Evolutionary conservation across 2,797 vertebrate genomes (phyloP).

Genomic region (Remorina albescens): DNA sequence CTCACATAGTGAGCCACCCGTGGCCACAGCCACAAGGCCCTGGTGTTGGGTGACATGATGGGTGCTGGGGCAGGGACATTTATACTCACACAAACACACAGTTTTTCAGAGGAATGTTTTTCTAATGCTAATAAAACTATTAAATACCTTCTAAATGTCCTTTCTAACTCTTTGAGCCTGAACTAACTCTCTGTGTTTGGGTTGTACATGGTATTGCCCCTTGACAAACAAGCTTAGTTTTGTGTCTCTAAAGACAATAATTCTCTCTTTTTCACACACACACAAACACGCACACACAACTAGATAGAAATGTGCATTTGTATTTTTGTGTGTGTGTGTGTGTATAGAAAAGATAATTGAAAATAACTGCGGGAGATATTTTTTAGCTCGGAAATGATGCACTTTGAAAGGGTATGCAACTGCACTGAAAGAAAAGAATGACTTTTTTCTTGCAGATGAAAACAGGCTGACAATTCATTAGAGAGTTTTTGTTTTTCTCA

Average conservation of each 20-base stretch:
- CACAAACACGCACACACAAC: neutral
- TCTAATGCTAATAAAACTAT: conserved; percentile 52
- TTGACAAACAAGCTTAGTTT: conserved; percentile 51
- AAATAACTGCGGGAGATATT: neutral
- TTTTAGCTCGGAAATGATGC: neutral
- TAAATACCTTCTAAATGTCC: conserved; percentile 59
- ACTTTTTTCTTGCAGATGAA: conserved; percentile 13
- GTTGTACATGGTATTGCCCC: conserved; percentile 62
- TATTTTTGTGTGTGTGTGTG: neutral
- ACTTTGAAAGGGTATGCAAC: neutral
- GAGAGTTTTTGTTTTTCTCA: neutral
- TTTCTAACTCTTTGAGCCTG: conserved; percentile 44
- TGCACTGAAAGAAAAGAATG: neutral
- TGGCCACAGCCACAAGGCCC: conserved; percentile 63
- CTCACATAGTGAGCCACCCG: conserved; percentile 76
- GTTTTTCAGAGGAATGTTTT: conserved; percentile 54
- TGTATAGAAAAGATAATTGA: neutral
- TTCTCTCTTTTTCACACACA: conserved; percentile 7
- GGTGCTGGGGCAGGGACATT: conserved; percentile 65
- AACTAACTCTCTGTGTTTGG: conserved; percentile 36
- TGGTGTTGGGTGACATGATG: conserved; percentile 75
- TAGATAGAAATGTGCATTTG: conserved; percentile 4
- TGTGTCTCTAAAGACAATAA: conserved; percentile 43
- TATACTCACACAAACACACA: conserved; percentile 37
- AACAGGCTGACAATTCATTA: conserved; percentile 3